Percentiles rank a stretch among this genome's conserved stretches.
phyloP scores from a whole-genome alignment of 2,113 vertebrate genomes.

The Zosterops hypoxanthus region DNA sequence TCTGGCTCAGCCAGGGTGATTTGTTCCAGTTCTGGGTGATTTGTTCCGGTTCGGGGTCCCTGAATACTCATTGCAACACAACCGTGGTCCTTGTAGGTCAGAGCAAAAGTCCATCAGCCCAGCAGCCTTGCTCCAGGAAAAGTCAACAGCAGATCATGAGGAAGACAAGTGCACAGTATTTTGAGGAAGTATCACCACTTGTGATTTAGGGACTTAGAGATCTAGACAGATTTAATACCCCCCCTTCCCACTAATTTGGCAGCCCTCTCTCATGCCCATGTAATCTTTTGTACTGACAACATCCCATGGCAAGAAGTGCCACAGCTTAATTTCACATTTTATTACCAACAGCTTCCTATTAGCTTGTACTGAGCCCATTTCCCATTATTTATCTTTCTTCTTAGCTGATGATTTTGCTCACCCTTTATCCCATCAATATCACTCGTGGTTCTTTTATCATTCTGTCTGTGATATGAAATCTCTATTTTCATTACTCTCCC shows the following conservation, averaged over 20 bases:
- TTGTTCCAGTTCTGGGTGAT: not conserved
- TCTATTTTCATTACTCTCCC: not conserved
- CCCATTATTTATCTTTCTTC: not conserved
- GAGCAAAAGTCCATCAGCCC: not conserved
- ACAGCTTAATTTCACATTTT: not conserved
- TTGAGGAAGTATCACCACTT: not conserved
- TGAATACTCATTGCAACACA: not conserved
- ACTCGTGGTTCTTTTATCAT: not conserved
- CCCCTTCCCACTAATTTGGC: not conserved
- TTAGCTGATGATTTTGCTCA: not conserved
- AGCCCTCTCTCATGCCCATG: not conserved
- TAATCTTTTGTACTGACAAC: not conserved
- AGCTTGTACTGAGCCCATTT: not conserved
- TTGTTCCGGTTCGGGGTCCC: not conserved
- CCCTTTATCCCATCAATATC: not conserved
- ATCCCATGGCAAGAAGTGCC: not conserved
- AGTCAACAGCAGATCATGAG: not conserved
- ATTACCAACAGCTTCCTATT: not conserved
- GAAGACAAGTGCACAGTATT: rapidly evolving
- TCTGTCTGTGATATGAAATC: not conserved
- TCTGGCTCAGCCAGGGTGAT: not conserved
- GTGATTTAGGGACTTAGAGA: not conserved
- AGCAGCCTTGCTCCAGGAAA: not conserved
- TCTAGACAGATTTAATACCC: not conserved
- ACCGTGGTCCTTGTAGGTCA: not conserved